Evolutionary conservation across 1,140 invertebrate genomes (phyloP).

Genomic region (Pseudomyrmex concolor): DNA sequence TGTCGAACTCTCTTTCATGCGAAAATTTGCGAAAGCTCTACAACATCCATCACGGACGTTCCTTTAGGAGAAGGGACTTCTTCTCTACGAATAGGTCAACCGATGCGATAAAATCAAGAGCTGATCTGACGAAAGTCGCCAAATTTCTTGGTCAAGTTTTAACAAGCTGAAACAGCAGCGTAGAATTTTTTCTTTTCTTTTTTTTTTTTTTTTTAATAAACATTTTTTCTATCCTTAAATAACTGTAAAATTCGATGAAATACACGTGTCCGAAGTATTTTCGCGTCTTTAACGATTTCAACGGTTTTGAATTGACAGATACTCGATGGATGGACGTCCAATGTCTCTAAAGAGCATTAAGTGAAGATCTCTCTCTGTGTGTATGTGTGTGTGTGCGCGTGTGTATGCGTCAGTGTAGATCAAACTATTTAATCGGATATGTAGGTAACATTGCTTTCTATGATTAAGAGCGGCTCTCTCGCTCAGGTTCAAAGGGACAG

Average conservation of each 20-base stretch:
- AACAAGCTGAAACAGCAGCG: background rate
- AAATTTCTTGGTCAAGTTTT: background rate
- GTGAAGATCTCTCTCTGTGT: background rate
- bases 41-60: background rate
- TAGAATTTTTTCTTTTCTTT: background rate
- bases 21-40: conserved; percentile 28
- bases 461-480: conserved; percentile 51
- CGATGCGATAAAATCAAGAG: background rate
- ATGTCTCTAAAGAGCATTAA: conserved; percentile 31
- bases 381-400: background rate
- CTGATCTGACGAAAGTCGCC: background rate
- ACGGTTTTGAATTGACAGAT: background rate
- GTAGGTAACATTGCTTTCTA: conserved; percentile 48
- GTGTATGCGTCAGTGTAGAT: background rate
- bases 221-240: too few relatives aligned
- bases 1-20: conserved; percentile 9
- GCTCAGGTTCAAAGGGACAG: conserved; percentile 45
- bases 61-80: background rate
- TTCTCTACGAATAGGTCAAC: background rate
- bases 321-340: background rate
- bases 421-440: conserved; percentile 57
- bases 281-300: background rate
- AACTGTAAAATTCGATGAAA: too few relatives aligned
- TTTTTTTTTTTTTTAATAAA: too few relatives aligned
- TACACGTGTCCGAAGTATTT: conserved; percentile 9